phyloP scores from a whole-genome alignment of 2,797 vertebrate species.

The Bufotes viridis region DNA sequence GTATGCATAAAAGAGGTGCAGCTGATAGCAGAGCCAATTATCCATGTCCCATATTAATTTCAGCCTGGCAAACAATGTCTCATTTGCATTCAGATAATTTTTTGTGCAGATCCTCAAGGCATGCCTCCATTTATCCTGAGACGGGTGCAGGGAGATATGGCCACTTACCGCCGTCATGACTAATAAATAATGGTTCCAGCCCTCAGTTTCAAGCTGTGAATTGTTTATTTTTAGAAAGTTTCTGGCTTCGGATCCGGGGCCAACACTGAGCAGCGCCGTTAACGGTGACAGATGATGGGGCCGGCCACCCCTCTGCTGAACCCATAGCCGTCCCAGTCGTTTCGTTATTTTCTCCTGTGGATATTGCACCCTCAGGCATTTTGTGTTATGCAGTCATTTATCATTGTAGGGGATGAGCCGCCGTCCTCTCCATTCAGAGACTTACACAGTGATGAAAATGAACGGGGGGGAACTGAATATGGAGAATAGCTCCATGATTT shows the following conservation, averaged over 20 bases:
- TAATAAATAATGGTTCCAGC: background rate
- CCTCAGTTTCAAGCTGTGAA: background rate
- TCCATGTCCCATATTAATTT: background rate
- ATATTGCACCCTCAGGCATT: constrained; percentile 16
- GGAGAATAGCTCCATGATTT: background rate
- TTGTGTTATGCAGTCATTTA: background rate
- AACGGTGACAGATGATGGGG: constrained; percentile 38
- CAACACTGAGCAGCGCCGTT: background rate
- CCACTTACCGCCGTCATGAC: background rate
- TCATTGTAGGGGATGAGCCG: constrained; percentile 14
- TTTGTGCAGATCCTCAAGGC: background rate
- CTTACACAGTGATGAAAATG: background rate
- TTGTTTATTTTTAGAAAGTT: constrained; percentile 18
- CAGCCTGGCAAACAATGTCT: background rate
- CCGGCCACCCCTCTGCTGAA: constrained; percentile 18
- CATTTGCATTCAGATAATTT: background rate
- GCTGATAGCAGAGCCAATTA: background rate
- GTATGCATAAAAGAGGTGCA: too few relatives aligned
- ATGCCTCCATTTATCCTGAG: background rate
- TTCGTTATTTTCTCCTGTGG: background rate
- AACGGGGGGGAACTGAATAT: background rate
- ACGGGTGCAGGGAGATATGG: background rate
- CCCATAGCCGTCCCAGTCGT: constrained; percentile 1
- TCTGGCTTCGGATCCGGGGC: background rate
- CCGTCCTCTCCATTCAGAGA: background rate